These are phyloP conservation scores for Cyaniris semiargus DNA, from an alignment of 2,888 invertebrate species.

Conservation along the genomic window DNA sequence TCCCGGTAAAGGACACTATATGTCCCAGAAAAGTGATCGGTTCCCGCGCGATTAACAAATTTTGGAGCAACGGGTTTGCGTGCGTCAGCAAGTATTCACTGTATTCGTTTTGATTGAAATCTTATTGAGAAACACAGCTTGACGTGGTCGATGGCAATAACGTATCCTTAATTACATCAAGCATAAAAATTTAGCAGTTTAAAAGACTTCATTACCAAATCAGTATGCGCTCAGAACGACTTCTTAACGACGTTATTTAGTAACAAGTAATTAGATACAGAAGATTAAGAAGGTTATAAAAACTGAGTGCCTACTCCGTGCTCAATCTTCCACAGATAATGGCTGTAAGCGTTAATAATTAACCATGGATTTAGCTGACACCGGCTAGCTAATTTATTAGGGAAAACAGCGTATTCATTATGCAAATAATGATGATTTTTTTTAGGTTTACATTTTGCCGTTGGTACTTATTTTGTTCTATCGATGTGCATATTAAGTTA, in stretches of 20 bases:
- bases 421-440: neutral
- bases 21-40: no score
- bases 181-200: neutral
- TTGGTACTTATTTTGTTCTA: neutral
- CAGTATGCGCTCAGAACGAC: neutral
- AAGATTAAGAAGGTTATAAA: constrained; percentile 32
- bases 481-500: no score
- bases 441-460: neutral
- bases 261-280: constrained; percentile 33
- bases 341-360: constrained; percentile 27
- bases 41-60: no score
- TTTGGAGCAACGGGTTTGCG: no score
- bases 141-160: no score
- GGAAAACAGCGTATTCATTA: neutral
- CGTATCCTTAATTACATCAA: no score
- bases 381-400: neutral
- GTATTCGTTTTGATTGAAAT: no score
- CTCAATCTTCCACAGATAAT: constrained; percentile 32
- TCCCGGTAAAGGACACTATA: no score
- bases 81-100: no score
- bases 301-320: constrained; percentile 32
- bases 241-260: constrained; percentile 26
- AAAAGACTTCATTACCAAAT: neutral
- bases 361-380: constrained; percentile 13
- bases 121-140: no score